A percentile compares a stretch with the other conserved stretches of the same genome.
Evolutionary conservation across 2,113 vertebrate genomes (phyloP).

Genomic region (Pluvianellus socialis): DNA sequence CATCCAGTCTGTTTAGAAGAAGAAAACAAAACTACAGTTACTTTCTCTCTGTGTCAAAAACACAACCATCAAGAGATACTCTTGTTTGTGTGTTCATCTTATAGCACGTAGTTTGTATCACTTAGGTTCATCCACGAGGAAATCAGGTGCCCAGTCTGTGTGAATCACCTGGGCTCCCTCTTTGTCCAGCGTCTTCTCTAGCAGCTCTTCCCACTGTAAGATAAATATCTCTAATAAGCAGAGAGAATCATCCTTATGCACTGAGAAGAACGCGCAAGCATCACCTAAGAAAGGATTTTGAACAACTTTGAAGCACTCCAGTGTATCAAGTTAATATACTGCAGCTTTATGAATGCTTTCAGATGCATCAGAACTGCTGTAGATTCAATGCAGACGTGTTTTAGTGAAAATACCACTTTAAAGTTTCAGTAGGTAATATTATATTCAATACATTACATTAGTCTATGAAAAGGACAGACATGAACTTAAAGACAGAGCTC

Average conservation of each 20-base stretch:
- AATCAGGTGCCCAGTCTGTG: background rate
- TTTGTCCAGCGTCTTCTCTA: background rate
- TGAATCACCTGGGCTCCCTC: background rate
- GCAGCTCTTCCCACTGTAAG: background rate
- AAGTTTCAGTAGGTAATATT: background rate
- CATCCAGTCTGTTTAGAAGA: background rate
- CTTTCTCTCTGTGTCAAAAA: background rate
- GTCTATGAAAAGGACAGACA: background rate
- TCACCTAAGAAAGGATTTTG: background rate
- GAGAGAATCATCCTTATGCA: background rate
- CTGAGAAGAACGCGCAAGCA: background rate
- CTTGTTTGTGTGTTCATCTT: background rate
- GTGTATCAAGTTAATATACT: background rate
- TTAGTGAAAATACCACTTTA: conserved; percentile 18
- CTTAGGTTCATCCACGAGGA: background rate
- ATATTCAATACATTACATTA: background rate
- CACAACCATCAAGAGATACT: background rate
- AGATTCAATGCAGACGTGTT: background rate
- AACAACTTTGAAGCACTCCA: conserved; percentile 43
- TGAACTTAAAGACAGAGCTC: background rate
- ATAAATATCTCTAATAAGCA: background rate
- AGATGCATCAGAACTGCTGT: background rate
- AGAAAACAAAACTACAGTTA: background rate
- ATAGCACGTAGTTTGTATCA: background rate
- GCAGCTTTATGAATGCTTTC: background rate